A percentile compares a stretch with the other conserved stretches of the same genome.
These are phyloP conservation scores for Cheilinus undulatus DNA, from an alignment of 2,113 vertebrate species.

Conservation along the genomic window DNA sequence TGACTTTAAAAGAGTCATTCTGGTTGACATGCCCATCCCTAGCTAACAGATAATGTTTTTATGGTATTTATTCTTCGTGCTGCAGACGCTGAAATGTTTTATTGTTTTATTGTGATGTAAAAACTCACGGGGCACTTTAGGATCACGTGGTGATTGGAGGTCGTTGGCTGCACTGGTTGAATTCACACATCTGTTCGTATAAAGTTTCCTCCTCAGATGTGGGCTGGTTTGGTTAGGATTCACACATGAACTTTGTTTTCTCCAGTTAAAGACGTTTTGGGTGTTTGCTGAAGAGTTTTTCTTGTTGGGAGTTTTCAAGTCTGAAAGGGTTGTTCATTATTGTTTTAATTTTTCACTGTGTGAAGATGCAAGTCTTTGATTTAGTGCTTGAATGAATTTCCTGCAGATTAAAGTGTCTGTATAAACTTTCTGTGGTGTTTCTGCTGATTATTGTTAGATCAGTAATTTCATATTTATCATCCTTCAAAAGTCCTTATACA, in stretches of 20 bases:
- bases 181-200: background rate
- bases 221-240: background rate
- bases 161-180: slow-evolving; percentile 11
- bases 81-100: slow-evolving; percentile 1
- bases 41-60: slow-evolving; percentile 24
- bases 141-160: background rate
- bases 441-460: too few relatives aligned
- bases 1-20: too few relatives aligned
- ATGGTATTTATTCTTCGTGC: slow-evolving; percentile 46
- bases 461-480: too few relatives aligned
- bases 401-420: slow-evolving; percentile 43
- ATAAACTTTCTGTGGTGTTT: slow-evolving; percentile 5
- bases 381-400: slow-evolving; percentile 46
- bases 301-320: background rate
- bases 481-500: too few relatives aligned
- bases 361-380: background rate
- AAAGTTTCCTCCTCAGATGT: background rate
- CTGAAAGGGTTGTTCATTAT: background rate
- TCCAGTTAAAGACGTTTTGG: too few relatives aligned
- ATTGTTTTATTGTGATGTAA: background rate
- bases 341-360: background rate
- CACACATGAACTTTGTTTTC: background rate
- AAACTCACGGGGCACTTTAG: slow-evolving; percentile 23
- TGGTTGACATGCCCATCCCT: too few relatives aligned
- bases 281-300: too few relatives aligned